Evolutionary conservation across 2,113 vertebrate species (phyloP).

Genomic region (Cynocephalus volans): DNA sequence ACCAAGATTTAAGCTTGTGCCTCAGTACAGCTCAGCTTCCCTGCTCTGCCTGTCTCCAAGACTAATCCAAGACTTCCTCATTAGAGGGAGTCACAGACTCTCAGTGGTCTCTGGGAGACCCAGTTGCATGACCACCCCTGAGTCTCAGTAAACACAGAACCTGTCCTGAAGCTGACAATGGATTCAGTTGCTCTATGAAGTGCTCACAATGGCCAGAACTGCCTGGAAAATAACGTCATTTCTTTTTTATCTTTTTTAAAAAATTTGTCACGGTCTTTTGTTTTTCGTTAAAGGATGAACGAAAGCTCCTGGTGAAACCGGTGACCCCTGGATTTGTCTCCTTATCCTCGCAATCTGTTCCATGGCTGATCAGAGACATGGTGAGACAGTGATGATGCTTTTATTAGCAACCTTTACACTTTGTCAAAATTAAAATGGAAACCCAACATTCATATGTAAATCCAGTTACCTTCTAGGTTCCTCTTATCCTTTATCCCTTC

Average conservation of each 20-base stretch:
- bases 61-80: not conserved
- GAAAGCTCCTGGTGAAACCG: slow-evolving; percentile 71
- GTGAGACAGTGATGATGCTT: slow-evolving; percentile 79
- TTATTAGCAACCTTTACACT: slow-evolving; percentile 86
- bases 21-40: not conserved
- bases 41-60: no score
- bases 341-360: slow-evolving; percentile 83
- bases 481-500: slow-evolving; percentile 78
- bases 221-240: slow-evolving; percentile 63
- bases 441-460: slow-evolving; percentile 85
- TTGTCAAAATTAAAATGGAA: slow-evolving; percentile 86
- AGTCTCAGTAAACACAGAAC: not conserved
- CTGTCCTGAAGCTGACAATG: not conserved
- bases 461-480: slow-evolving; percentile 77
- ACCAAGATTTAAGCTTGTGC: not conserved
- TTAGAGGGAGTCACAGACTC: not conserved
- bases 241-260: not conserved
- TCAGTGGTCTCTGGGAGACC: not conserved
- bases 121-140: rapidly evolving
- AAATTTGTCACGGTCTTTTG: slow-evolving; percentile 73
- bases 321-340: slow-evolving; percentile 79
- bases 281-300: slow-evolving; percentile 77
- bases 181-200: not conserved
- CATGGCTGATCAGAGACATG: slow-evolving; percentile 72
- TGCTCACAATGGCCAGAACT: not conserved